These are phyloP conservation scores for Podarcis cretensis DNA, from an alignment of 2,113 vertebrate species.

Conservation along the genomic window DNA sequence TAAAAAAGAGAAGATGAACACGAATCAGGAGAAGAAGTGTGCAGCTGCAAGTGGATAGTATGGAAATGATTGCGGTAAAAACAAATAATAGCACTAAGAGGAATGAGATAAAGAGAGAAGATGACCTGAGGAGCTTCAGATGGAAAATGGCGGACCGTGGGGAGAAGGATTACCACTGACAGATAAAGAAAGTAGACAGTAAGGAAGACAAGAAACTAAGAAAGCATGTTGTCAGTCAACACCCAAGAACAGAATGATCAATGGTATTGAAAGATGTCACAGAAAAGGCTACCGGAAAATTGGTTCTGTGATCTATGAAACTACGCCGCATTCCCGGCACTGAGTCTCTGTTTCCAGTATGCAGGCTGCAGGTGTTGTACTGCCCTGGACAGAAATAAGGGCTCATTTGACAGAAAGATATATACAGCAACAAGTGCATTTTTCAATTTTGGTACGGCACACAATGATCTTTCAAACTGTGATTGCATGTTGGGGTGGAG, in stretches of 20 bases:
- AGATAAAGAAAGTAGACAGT: background rate
- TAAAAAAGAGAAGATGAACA: background rate
- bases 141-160: background rate
- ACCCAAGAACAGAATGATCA: background rate
- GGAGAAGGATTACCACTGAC: background rate
- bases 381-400: background rate
- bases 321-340: background rate
- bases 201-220: background rate
- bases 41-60: background rate
- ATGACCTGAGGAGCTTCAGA: background rate
- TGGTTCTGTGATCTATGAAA: background rate
- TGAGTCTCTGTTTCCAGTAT: background rate
- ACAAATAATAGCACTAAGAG: background rate
- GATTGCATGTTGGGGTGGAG: background rate
- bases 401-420: background rate
- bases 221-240: background rate
- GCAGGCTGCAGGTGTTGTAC: background rate
- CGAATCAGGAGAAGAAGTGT: background rate
- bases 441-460: background rate
- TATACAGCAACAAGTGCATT: background rate
- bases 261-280: background rate
- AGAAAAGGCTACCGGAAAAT: background rate
- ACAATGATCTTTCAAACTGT: background rate
- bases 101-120: background rate
- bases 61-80: background rate